Conservation (phyloP, 2,113 vertebrate species). For the Podarcis raffonei region DNA sequence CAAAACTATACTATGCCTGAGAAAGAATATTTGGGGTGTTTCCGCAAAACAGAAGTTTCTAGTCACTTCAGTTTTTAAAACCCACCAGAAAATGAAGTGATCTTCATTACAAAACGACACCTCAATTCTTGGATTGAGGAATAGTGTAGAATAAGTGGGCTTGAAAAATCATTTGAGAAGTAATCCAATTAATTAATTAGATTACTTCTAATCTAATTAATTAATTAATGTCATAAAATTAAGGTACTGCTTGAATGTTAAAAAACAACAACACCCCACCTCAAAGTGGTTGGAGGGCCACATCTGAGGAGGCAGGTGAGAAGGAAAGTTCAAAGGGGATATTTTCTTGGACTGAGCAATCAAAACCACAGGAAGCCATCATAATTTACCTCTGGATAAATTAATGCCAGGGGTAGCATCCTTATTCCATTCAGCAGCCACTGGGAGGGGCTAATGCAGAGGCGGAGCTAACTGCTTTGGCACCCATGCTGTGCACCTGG, state of each 20-base stretch:
- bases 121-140: not conserved
- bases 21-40: not conserved
- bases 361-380: not conserved
- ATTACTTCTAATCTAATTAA: no score
- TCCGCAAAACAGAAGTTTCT: not conserved
- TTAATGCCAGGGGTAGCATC: no score
- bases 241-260: no score
- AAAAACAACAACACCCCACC: no score
- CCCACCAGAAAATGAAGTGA: not conserved
- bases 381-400: not conserved
- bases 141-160: not conserved
- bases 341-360: not conserved
- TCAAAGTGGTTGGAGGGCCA: not conserved
- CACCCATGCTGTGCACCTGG: no score
- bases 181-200: not conserved
- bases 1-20: fast-evolving
- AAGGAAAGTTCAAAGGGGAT: not conserved
- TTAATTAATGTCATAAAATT: no score
- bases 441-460: no score
- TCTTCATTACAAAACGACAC: not conserved
- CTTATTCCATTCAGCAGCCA: no score
- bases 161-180: not conserved
- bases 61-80: not conserved
- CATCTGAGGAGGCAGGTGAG: not conserved
- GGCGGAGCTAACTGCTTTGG: no score